Evolutionary conservation across 2,797 vertebrate species (phyloP), one percentile per base, ranked within the genome.

Genomic region (Phylloscopus collybita): DNA sequence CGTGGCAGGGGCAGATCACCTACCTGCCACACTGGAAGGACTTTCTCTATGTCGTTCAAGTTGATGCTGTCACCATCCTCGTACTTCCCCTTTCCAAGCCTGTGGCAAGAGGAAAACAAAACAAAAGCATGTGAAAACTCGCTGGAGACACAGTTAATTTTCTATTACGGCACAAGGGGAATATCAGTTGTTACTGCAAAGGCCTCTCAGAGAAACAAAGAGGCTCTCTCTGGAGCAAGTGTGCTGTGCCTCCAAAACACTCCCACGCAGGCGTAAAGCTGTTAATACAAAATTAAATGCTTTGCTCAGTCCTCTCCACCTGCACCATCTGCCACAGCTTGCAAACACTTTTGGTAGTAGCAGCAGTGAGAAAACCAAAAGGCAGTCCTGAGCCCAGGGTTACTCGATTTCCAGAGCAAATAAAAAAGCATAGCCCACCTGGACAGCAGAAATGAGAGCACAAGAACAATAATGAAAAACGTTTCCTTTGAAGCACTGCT

Each of bases 1-100:
- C 0, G 0, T 4, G 60, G 21, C 7, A 4, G 1, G 0, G 40
- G 36, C 4, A 69, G 27, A 40, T 61, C 64, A 98, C 99, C 97
- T 97, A 99, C 99, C 90, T 99, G 98, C 97, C 99, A 98, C 87
- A 98, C 98, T 1, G 99, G 99, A 45, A 99, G 98, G 86, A 99
- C 99, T 94, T 98, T 99, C 96, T 99, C 99, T 27, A 99, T 99
- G 97, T 99, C 99, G 0, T 99, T 99, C 98, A 99, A 97, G 97
- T 99, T 99, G 92, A 99, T 99, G 54, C 98, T 96, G 2, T 99
- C 99, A 29, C 99, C 98, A 25, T 99, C 99, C 49, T 99, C 99
- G 8, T 98, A 98, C 56, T 98, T 99, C 88, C 98, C 98, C 97
- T 99, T 99, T 86, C 98, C 99, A 98, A 99, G 98, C 95, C 99